phyloP scores from a whole-genome alignment of 2,888 invertebrate genomes.

The Hipparchia semele region DNA sequence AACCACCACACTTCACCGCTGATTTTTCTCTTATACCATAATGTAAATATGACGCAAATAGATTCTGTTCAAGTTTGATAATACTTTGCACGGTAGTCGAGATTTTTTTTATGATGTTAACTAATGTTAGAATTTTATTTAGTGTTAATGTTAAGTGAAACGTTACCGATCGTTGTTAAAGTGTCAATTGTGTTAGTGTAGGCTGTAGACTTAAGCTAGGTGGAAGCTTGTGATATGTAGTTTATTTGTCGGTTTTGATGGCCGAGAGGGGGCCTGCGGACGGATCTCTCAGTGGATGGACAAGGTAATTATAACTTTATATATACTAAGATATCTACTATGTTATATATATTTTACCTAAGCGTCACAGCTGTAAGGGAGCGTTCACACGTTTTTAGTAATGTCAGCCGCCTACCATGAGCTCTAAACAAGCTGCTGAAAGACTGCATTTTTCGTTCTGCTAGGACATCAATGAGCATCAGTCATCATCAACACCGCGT shows the following conservation, averaged over 20 bases:
- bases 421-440: too few species aligned
- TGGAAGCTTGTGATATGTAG: constrained; percentile 80
- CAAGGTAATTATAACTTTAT: constrained; percentile 46
- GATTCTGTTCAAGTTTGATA: constrained; percentile 55
- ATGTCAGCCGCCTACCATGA: too few species aligned
- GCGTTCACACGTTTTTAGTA: too few species aligned
- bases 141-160: constrained; percentile 63
- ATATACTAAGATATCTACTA: neutral
- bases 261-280: constrained; percentile 55
- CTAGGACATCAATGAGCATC: too few species aligned
- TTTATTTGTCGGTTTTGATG: constrained; percentile 55
- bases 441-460: too few species aligned
- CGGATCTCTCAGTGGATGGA: constrained; percentile 46
- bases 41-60: constrained; percentile 58
- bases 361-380: too few species aligned
- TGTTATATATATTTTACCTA: neutral
- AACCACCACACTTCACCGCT: constrained; percentile 13
- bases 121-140: constrained; percentile 80
- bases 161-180: constrained; percentile 75
- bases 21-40: constrained; percentile 3
- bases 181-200: constrained; percentile 75
- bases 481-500: too few species aligned
- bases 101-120: constrained; percentile 75
- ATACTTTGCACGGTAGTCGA: constrained; percentile 63
- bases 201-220: constrained; percentile 79